Percentiles rank a stretch among this genome's conserved stretches.
Conservation (phyloP, 2,113 vertebrate genomes). For the Oophaga pumilio region DNA sequence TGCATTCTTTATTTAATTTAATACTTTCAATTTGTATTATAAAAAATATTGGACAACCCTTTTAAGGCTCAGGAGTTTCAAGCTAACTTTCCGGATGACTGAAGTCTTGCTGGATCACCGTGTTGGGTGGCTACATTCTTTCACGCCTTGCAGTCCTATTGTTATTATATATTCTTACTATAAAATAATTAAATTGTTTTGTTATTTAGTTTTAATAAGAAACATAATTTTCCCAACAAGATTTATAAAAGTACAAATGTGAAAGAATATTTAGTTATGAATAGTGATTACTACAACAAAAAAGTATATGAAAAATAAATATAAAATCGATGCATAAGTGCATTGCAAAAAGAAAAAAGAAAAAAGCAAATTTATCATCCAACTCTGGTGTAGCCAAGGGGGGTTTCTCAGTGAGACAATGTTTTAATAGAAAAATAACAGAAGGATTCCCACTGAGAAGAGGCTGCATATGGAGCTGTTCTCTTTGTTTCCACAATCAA, state of each 20-base stretch:
- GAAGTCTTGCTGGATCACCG: too few relatives aligned
- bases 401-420: conserved; percentile 43
- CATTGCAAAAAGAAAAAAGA: not conserved
- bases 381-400: conserved; percentile 20
- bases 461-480: conserved; percentile 22
- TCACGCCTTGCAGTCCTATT: not conserved
- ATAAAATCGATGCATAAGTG: conserved; percentile 19
- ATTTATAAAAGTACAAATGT: not conserved
- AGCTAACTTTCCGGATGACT: too few relatives aligned
- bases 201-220: not conserved
- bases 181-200: too few relatives aligned
- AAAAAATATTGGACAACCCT: too few relatives aligned
- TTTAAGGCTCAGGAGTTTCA: too few relatives aligned
- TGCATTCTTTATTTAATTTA: too few relatives aligned
- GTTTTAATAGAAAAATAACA: conserved; percentile 55
- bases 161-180: not conserved
- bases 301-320: not conserved
- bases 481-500: conserved; percentile 22
- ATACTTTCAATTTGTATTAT: too few relatives aligned
- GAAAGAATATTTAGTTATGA: not conserved
- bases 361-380: conserved; percentile 21
- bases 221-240: not conserved
- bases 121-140: not conserved
- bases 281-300: not conserved
- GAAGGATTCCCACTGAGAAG: conserved; percentile 32